Conservation (phyloP, 2,797 vertebrate genomes). For the Karalla daura region DNA sequence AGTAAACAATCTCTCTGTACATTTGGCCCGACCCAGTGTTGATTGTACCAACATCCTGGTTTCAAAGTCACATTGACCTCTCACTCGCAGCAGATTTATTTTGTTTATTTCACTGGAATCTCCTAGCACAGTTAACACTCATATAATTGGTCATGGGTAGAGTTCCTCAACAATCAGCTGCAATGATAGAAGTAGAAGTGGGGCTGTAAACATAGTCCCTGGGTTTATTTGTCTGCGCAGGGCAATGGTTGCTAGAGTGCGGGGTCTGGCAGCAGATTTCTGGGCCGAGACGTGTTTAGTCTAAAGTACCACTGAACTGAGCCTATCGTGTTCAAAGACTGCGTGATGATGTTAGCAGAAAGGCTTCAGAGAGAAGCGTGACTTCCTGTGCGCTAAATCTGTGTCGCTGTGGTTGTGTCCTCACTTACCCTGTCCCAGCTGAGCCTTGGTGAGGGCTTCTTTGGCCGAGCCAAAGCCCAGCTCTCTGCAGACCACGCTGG, state of each 20-base stretch:
- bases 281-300: conserved; percentile 70
- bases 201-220: conserved; percentile 60
- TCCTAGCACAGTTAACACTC: conserved; percentile 51
- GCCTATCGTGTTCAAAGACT: conserved; percentile 25
- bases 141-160: conserved; percentile 66
- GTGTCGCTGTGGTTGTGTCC: conserved; percentile 6
- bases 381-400: conserved; percentile 6
- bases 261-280: conserved; percentile 48
- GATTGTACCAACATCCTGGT: conserved; percentile 64
- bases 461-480: conserved; percentile 92
- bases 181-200: conserved; percentile 43
- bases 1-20: conserved; percentile 41
- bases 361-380: conserved; percentile 15
- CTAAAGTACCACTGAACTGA: conserved; percentile 45
- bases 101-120: conserved; percentile 51
- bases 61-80: conserved; percentile 61
- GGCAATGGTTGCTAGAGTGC: conserved; percentile 27
- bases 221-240: conserved; percentile 68
- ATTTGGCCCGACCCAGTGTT: conserved; percentile 36
- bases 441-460: conserved; percentile 88
- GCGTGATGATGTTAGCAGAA: conserved; percentile 13
- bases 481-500: conserved; percentile 94
- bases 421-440: conserved; percentile 90
- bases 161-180: conserved; percentile 58
- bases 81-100: conserved; percentile 66